A percentile compares a stretch with the other conserved stretches of the same genome.
These are phyloP conservation scores for Uromys caudimaculatus DNA, from an alignment of 2,797 vertebrate species.

Conservation along the genomic window DNA sequence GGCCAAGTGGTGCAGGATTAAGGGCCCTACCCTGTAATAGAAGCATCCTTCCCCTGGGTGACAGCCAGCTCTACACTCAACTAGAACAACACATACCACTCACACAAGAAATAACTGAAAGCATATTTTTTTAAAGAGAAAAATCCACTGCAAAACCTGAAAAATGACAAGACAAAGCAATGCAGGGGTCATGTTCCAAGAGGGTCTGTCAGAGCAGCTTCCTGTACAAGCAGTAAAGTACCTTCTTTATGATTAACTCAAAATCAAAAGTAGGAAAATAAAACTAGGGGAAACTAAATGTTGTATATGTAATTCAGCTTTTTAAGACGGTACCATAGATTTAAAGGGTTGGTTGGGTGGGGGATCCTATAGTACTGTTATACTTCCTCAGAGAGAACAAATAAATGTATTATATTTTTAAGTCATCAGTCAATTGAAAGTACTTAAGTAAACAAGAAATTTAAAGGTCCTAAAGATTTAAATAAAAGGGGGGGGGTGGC, in stretches of 20 bases:
- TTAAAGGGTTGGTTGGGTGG: background rate
- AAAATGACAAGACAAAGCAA: constrained; percentile 5
- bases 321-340: background rate
- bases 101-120: background rate
- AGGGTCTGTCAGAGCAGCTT: background rate
- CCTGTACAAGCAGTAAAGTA: background rate
- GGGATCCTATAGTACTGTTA: background rate
- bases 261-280: constrained; percentile 30
- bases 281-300: constrained; percentile 38
- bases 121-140: background rate
- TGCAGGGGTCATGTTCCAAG: constrained; percentile 7
- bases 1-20: background rate
- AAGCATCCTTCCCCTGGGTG: background rate
- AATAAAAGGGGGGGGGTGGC: background rate
- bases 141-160: background rate
- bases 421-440: background rate
- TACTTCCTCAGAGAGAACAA: constrained; percentile 49
- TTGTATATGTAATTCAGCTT: background rate
- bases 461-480: background rate
- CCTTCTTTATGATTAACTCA: constrained; percentile 27
- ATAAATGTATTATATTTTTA: constrained; percentile 37
- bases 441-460: constrained; percentile 7
- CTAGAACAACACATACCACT: background rate
- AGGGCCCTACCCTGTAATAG: background rate
- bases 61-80: background rate